Evolutionary conservation across 2,113 vertebrate genomes (phyloP).

Genomic region (Sarotherodon lohbergeri): DNA sequence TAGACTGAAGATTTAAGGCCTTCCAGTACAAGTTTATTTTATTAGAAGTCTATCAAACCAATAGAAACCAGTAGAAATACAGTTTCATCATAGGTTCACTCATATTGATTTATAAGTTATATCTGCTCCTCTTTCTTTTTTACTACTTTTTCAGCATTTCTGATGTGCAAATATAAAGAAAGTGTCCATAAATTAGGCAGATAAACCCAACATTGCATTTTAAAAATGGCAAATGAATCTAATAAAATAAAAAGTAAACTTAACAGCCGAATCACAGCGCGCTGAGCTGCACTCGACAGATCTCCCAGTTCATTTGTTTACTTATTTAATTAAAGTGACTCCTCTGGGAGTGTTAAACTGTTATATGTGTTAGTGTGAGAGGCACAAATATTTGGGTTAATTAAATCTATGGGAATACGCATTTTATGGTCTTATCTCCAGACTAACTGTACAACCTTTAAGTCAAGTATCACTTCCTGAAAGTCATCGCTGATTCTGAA

Average conservation of each 20-base stretch:
- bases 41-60: background rate
- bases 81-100: background rate
- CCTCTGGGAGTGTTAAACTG: background rate
- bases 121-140: background rate
- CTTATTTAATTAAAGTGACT: background rate
- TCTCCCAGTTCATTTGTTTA: background rate
- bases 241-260: background rate
- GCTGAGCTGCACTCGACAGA: background rate
- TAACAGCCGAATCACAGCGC: background rate
- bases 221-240: background rate
- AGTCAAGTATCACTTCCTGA: background rate
- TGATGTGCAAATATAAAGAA: background rate
- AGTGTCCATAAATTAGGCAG: background rate
- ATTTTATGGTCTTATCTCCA: background rate
- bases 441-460: background rate
- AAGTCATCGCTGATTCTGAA: background rate
- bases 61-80: background rate
- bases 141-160: background rate
- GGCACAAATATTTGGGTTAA: background rate
- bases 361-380: background rate
- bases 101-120: background rate
- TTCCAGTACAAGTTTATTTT: background rate
- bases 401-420: background rate
- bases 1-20: background rate
- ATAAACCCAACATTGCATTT: background rate